Evolutionary conservation across 1,140 invertebrate genomes (phyloP).

Genomic region (Conopomorpha cramerella): DNA sequence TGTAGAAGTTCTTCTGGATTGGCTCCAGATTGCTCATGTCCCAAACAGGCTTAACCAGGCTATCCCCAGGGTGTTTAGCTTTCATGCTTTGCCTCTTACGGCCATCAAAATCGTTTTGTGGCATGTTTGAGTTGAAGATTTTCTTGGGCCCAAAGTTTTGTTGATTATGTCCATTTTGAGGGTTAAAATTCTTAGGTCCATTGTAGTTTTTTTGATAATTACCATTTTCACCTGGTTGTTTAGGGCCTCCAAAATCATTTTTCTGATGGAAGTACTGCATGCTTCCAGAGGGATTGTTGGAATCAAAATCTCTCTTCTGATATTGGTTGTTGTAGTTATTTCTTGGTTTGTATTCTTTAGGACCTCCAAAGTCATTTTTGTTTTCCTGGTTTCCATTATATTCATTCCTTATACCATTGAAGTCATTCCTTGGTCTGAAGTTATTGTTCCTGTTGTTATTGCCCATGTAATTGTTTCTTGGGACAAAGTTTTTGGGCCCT

Average conservation of each 20-base stretch:
- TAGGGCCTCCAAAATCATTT: slow-evolving; percentile 54
- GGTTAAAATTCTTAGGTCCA: slow-evolving; percentile 36
- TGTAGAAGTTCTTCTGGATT: slow-evolving; percentile 93
- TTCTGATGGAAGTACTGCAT: slow-evolving; percentile 48
- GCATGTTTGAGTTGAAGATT: slow-evolving; percentile 23
- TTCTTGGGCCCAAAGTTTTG: slow-evolving; percentile 41
- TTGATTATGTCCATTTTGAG: slow-evolving; percentile 38
- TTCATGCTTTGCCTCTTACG: slow-evolving; percentile 66
- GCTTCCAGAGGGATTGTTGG: slow-evolving; percentile 48
- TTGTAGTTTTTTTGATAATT: slow-evolving; percentile 37
- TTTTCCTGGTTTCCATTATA: slow-evolving; percentile 53
- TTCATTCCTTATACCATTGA: slow-evolving; percentile 61
- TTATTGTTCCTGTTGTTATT: slow-evolving; percentile 38
- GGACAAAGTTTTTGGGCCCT: slow-evolving; percentile 55
- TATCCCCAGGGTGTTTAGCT: slow-evolving; percentile 75
- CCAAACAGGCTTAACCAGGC: slow-evolving; percentile 84
- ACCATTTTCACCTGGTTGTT: slow-evolving; percentile 16
- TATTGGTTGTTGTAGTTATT: slow-evolving; percentile 62
- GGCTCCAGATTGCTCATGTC: slow-evolving; percentile 75
- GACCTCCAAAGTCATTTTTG: slow-evolving; percentile 52
- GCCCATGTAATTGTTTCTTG: slow-evolving; percentile 39
- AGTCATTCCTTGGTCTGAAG: slow-evolving; percentile 50
- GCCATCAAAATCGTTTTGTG: slow-evolving; percentile 34
- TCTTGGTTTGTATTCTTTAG: slow-evolving; percentile 49
- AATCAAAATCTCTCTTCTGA: slow-evolving; percentile 40